Conservation (phyloP, 2,797 vertebrate species). For the Halcyon chelicuti region DNA sequence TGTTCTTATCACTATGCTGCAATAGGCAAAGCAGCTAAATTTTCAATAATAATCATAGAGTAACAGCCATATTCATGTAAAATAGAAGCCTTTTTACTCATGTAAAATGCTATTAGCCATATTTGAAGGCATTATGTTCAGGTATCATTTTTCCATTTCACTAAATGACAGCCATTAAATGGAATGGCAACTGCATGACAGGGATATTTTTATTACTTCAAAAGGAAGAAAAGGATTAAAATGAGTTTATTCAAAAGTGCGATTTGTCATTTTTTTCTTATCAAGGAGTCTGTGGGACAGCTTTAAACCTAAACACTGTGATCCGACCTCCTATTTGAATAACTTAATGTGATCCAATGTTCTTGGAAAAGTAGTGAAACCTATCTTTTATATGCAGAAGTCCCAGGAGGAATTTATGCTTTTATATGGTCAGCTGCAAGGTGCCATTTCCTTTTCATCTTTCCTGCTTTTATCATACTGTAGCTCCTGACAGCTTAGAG, state of each 20-base stretch:
- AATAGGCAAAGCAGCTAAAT: constrained; percentile 73
- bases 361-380: constrained; percentile 81
- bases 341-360: constrained; percentile 88
- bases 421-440: constrained; percentile 91
- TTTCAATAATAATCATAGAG: constrained; percentile 74
- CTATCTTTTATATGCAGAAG: constrained; percentile 90
- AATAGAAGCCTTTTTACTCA: constrained; percentile 77
- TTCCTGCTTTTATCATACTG: constrained; percentile 85
- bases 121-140: constrained; percentile 80
- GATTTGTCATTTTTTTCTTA: constrained; percentile 85
- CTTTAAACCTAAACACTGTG: constrained; percentile 83
- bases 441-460: constrained; percentile 89
- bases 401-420: constrained; percentile 88
- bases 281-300: constrained; percentile 80
- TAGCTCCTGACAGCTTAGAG: constrained; percentile 88
- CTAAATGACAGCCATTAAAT: constrained; percentile 83
- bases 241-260: constrained; percentile 87
- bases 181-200: constrained; percentile 79
- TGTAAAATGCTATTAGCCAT: constrained; percentile 78
- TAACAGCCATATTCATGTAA: constrained; percentile 73
- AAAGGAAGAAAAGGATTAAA: constrained; percentile 85
- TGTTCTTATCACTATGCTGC: constrained; percentile 65
- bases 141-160: constrained; percentile 79
- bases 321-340: constrained; percentile 91
- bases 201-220: constrained; percentile 83